Base-by-base conservation (phyloP, 2,888 invertebrate genomes). In the Xylota segnis region DNA sequence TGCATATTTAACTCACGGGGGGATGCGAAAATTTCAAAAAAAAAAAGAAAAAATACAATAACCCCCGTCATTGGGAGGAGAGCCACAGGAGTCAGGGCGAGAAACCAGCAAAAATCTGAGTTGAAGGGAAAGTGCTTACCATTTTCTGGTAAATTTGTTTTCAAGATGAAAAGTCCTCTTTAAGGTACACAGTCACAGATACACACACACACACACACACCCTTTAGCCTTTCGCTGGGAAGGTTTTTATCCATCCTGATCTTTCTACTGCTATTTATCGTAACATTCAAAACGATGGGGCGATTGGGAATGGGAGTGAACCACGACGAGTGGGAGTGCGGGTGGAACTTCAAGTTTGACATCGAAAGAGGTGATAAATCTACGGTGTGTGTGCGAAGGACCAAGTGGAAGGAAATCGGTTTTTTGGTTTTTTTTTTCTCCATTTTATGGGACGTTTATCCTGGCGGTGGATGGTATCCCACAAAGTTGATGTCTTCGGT, bases 91-190 rank as follows among this genome's bases (percentile, higher is more conserved):
- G 27, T 37, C 3, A 47, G 18, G n/a, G 23, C 34, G 14, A 14
- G 2, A 9, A 34, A 58, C 14, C 27, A 29, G 37, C 34, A 56
- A 54, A 45, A 23, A 65, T 56, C 34, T 63, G 29, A 9, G 47
- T n/a, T 7, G 32, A 34, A 65, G 45, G 56, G 70, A 45, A 68
- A 56, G 81, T 76, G 86, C 86, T 86, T 72, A 82, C 82, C 77
- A 76, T 86, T 86, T 86, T 81, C 81, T 76, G 71, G 81, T 86
- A 82, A 82, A 86, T 86, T 82, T 86, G 86, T 86, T 82, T 82
- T 82, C 71, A 81, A 81, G 84, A 84, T 81, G 84, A 84, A 66
- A 75, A 78, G 56, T 83, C 68, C 14, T 65, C 82, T 76, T 82
- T 76, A 76, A 76, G 63, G 63, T 59, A n/a, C 43, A 58, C 18